Percentiles rank a stretch among this genome's conserved stretches.
Conservation (phyloP, 2,797 vertebrate species). For the Manis javanica region DNA sequence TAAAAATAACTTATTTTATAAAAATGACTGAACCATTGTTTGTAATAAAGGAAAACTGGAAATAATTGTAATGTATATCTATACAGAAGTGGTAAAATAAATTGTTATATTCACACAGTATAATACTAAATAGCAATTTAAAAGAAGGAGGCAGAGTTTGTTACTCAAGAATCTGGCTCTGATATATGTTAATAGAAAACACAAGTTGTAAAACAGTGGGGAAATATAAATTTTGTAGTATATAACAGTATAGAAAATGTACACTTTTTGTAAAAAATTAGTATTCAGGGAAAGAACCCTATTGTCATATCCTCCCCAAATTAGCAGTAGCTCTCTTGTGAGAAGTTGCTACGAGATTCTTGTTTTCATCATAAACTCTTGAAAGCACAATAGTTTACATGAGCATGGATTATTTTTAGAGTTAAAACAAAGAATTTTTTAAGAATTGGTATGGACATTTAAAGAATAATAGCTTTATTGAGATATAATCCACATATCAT, state of each 20-base stretch:
- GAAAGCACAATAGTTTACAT: background rate
- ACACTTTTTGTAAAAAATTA: background rate
- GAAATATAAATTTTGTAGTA: background rate
- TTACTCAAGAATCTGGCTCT: background rate
- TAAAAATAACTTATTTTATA: background rate
- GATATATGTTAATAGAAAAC: background rate
- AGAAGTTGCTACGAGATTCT: background rate
- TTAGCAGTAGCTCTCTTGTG: background rate
- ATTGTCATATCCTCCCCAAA: background rate
- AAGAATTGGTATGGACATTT: background rate
- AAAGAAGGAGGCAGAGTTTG: background rate
- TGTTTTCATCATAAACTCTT: background rate
- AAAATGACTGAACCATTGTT: background rate
- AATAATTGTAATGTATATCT: background rate
- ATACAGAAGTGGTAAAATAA: background rate
- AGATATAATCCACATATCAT: background rate
- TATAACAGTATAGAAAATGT: background rate
- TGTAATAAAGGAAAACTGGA: slow-evolving; percentile 31
- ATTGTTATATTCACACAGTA: background rate
- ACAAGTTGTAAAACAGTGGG: background rate
- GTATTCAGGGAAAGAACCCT: slow-evolving; percentile 35
- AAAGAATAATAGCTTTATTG: background rate
- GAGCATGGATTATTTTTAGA: background rate
- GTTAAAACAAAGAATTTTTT: background rate
- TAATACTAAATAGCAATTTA: background rate